phyloP scores from a whole-genome alignment of 2,113 vertebrate genomes.

The Ammodytes dubius region DNA sequence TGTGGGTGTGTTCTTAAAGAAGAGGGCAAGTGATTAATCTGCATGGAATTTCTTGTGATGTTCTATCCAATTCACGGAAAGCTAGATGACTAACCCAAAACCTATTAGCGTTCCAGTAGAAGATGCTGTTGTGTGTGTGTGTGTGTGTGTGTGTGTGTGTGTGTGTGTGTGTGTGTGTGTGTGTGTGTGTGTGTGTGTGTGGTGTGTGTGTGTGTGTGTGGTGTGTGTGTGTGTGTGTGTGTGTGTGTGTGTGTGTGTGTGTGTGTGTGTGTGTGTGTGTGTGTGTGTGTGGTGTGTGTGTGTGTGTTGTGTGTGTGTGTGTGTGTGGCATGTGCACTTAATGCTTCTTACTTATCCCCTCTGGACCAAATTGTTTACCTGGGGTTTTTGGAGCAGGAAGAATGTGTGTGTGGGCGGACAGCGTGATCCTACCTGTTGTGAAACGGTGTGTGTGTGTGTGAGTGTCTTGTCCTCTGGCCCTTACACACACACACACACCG shows the following conservation, averaged over 20 bases:
- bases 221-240: background rate
- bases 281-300: conserved; percentile 18
- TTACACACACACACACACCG: background rate
- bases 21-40: background rate
- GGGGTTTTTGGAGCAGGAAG: conserved; percentile 49
- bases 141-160: conserved; percentile 23
- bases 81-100: background rate
- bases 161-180: conserved; percentile 16
- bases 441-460: conserved; percentile 30
- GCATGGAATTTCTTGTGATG: background rate
- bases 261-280: conserved; percentile 24
- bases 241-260: background rate
- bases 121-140: conserved; percentile 10
- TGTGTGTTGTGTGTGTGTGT: conserved; percentile 4
- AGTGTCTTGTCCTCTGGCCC: conserved; percentile 18
- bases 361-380: conserved; percentile 43
- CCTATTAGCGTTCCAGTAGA: background rate
- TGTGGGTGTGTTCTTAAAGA: background rate
- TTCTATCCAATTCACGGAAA: background rate
- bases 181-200: too few relatives aligned
- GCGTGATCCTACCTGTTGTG: conserved; percentile 68
- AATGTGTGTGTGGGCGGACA: conserved; percentile 68
- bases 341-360: conserved; percentile 7
- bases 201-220: background rate
- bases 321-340: background rate